Evolutionary conservation across 2,113 vertebrate species (phyloP), one percentile per base, ranked within the genome.

Genomic region (Meriones unguiculatus): DNA sequence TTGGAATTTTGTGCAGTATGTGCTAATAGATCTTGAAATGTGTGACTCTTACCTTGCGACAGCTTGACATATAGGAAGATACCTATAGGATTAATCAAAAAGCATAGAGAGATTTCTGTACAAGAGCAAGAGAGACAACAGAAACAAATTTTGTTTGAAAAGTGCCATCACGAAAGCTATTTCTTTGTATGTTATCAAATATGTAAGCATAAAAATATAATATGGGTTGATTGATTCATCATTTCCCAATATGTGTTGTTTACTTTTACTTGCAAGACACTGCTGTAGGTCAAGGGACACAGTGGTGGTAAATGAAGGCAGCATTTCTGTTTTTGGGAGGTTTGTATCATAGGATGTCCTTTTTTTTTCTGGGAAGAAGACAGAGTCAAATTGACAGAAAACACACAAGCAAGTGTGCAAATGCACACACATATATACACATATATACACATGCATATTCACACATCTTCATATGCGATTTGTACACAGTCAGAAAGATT

Each of bases 51-150:
- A 25, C 54, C 73, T 5, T 15, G 73, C 50, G 81, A 7, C 69
- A 73, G 4, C 84, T 77, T 92, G 81, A 93, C 9, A 64, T 73
- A 82, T 0, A 77, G 52, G 69, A 38, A 91, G 24, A 22, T 84
- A 94, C 69, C 82, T 64, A 89, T 65, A 92, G 75, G 25, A 94
- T n/a, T 90, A 88, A 78, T 95, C 84, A 94, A 95, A 82, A 93
- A 70, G 15, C 65, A 10, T 46, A 64, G 88, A 18, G 92, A 73
- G 67, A 64, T 77, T 81, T 92, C 28, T 93, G 15, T 52, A 10
- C 0, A 75, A 64, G 54, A 94, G 57, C 57, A 73, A 54, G 65
- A 69, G 32, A 70, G 20, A 67, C 1, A 67, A 67, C 28, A 50
- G 15, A 67, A 67, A 50, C 25, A 85, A 30, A n/a, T 35, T n/a